Evolutionary conservation across 1,140 invertebrate species (phyloP), one percentile per base, ranked within the genome.

Genomic region (Camponotus vicinus): DNA sequence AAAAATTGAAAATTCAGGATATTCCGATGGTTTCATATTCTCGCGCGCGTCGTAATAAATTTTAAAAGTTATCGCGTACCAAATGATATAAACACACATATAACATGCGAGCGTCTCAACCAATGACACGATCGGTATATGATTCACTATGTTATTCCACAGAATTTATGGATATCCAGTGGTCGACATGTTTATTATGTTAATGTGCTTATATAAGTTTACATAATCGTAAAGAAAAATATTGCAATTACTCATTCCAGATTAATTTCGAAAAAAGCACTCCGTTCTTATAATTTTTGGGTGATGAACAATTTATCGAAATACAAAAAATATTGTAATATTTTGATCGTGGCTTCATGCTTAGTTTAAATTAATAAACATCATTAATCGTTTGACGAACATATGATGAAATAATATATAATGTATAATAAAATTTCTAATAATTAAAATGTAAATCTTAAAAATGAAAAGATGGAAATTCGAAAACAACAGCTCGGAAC

Each of bases 11-110:
- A 80, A 61, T n/a, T 27, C 9, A 52, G 15, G 52, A 9, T 21
- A 73, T 57, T 57, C 70, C 9, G 34, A 59, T 55, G 64, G 11
- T 27, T 52, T 21, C 15, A 61, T 59, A 15, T 77, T 64, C 59
- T 18, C 40, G 27, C 27, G 27, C 27, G 27, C 27, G 3, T 76
- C 55, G 13, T 8, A 37, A 9, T 8, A n/a, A 59, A 61, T 37
- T 61, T 8, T 76, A 76, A 76, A 76, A 55, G 37, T 61, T 76
- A 37, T 75, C 71, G 13, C 2, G 11, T 61, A 76, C 18, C 37
- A 75, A 37, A 42, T 52, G 49, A 52, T 52, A 52, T 52, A 52
- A 52, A 52, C 18, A 37, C 15, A 40, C 34, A 15, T 8, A 11
- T 27, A 34, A 32, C 34, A 37, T 37, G 8, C 64, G 34, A 66